These are phyloP conservation scores for Poeciliopsis prolifica DNA, from an alignment of 2,113 vertebrate species.

Conservation along the genomic window DNA sequence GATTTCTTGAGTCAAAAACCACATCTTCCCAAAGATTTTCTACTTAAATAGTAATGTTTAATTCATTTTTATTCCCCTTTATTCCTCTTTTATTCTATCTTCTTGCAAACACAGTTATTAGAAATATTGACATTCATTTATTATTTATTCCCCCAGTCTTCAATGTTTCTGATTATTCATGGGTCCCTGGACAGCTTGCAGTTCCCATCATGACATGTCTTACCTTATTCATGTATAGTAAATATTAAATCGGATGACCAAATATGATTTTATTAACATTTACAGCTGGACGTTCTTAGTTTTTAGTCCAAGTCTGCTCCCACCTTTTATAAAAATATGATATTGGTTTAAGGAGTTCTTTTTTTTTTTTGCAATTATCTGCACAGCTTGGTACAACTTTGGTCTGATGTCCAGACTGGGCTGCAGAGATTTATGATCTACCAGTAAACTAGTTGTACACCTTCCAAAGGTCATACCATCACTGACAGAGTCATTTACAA, in stretches of 20 bases:
- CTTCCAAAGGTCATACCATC: constrained; percentile 54
- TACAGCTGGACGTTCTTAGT: constrained; percentile 8
- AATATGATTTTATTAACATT: neutral
- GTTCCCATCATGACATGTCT: neutral
- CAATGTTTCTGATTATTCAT: neutral
- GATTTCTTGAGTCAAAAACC: neutral
- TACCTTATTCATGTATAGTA: neutral
- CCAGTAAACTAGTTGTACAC: constrained; percentile 58
- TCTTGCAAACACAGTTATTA: neutral
- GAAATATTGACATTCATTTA: neutral
- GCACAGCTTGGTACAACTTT: constrained; percentile 43
- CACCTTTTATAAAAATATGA: constrained; percentile 49
- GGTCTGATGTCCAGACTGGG: constrained; percentile 36
- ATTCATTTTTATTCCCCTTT: neutral
- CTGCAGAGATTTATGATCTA: constrained; percentile 60
- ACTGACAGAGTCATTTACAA: constrained; percentile 65
- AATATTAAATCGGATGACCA: neutral
- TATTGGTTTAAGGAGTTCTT: constrained; percentile 27
- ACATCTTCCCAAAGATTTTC: neutral
- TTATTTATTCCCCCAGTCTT: neutral
- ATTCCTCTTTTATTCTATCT: neutral
- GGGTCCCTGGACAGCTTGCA: neutral
- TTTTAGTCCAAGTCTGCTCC: constrained; percentile 24
- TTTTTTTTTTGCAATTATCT: constrained; percentile 41
- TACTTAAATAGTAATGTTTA: neutral